Percentiles rank a stretch among this genome's conserved stretches.
Conservation (phyloP, 2,797 vertebrate species). For the Danio jaintianensis region DNA sequence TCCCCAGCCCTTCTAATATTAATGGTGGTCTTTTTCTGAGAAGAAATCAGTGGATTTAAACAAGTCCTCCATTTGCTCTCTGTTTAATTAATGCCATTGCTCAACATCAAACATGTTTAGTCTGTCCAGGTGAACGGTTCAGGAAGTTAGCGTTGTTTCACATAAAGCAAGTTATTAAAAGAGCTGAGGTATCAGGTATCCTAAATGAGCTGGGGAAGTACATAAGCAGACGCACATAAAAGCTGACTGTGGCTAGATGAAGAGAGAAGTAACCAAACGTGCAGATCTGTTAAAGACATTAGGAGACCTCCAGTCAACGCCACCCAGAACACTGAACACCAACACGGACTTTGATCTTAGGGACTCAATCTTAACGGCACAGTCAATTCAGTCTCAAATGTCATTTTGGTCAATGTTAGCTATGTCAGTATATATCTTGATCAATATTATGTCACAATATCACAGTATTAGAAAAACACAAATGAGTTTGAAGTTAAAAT, state of each 20-base stretch:
- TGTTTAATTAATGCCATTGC: not conserved
- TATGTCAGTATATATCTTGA: too few species aligned
- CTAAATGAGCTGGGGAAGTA: constrained; percentile 30
- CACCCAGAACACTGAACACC: constrained; percentile 36
- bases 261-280: constrained; percentile 67
- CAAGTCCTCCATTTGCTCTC: not conserved
- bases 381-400: not conserved
- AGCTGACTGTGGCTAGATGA: constrained; percentile 70
- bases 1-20: too few species aligned
- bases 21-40: not conserved
- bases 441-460: not conserved
- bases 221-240: constrained; percentile 62
- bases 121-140: not conserved
- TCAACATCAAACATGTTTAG: not conserved
- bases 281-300: constrained; percentile 74
- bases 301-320: constrained; percentile 54
- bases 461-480: too few species aligned
- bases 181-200: not conserved
- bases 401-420: too few species aligned
- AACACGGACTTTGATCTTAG: not conserved
- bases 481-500: too few species aligned
- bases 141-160: not conserved
- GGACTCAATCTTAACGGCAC: not conserved
- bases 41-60: not conserved
- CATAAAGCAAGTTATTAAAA: too few species aligned